Base-by-base conservation (phyloP, 2,797 vertebrate genomes). In the Gymnodraco acuticeps region DNA sequence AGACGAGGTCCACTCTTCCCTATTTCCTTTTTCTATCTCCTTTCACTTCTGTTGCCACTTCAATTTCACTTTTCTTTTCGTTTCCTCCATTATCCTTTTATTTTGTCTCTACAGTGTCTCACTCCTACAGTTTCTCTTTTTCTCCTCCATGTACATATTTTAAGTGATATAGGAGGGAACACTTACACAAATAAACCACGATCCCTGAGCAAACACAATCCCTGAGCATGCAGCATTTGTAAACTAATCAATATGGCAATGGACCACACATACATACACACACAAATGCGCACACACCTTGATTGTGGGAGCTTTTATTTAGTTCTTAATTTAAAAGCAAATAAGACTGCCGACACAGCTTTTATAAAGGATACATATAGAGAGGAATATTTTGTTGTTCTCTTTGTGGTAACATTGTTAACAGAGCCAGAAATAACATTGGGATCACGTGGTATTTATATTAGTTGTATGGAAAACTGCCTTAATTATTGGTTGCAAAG, bases 161-260 rank as follows among this genome's bases (percentile, higher is more conserved):
- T 53, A 76, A 64, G n/a, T 46, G n/a, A 46, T 55, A 62, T 46
- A 54, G 23, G 46, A 53, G 33, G 45, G 33, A 52, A 71, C 73
- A 82, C 59, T 16, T n/a, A 70, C 52, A 77, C 56, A 75, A 77
- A 82, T 70, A 51, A 43, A 60, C 58, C 74, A 71, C 77, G 78
- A 82, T 70, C 33, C 33, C 33, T 9, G 33, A 38, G 33, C 33
- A 38, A 38, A 38, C 33, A 38, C 8, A 38, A 38, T 7, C 50
- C 80, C 81, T 86, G 88, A 86, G 80, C 76, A 54, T 66, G 83
- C 83, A 86, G 66, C 74, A 88, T 88, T 87, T 72, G 2, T 60
- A 66, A 82, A 78, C 50, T 33, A 67, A 89, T 88, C 74, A 74
- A 81, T 86, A 68, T 78, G 84, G 78, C 83, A 75, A 33, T 20